Evolutionary conservation across 2,113 vertebrate species (phyloP), one percentile per base, ranked within the genome.

Genomic region (Egretta garzetta): DNA sequence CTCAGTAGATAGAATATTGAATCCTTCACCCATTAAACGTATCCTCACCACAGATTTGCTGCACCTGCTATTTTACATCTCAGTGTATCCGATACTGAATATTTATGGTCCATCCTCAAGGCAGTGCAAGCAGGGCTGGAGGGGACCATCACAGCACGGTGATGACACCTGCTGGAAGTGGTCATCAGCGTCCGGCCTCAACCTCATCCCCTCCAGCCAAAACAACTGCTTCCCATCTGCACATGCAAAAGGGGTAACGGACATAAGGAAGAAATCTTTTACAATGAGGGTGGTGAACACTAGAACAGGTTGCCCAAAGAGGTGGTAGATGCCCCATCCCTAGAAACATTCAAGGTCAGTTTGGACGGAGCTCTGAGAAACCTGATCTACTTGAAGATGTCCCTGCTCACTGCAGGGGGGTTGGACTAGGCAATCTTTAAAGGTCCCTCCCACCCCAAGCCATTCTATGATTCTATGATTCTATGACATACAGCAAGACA

Each of bases 31-130:
- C 96, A 90, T 67, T 94, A 96, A 98, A 70, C 63, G 59, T 80
- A 86, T 85, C 97, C 94, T 96, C 80, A 70, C 95, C 95, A 96
- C 88, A 94, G 96, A 97, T 96, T 60, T 79, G 88, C 95, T 97
- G 97, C 98, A 98, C 96, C 98, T 98, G 98, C 97, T 97, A 73
- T 93, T 98, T 97, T 96, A 68, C 97, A 98, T 88, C 95, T 92
- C 97, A 74, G 96, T 86, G 55, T 96, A 95, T 86, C 95, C 93
- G 12, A 90, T 74, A 75, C 77, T 96, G 97, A 98, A 98, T 98
- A 98, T 97, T 98, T 97, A 98, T 94, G 84, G 92, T 75, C 66
- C 77, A 59, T 93, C 96, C 76, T 37, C 45, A 64, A 52, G 88
- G 95, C 52, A 81, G 87, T 15, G 64, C 62, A 62, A 80, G 73